Evolutionary conservation across 2,113 vertebrate species (phyloP).

Genomic region (Chaetodon auriga): DNA sequence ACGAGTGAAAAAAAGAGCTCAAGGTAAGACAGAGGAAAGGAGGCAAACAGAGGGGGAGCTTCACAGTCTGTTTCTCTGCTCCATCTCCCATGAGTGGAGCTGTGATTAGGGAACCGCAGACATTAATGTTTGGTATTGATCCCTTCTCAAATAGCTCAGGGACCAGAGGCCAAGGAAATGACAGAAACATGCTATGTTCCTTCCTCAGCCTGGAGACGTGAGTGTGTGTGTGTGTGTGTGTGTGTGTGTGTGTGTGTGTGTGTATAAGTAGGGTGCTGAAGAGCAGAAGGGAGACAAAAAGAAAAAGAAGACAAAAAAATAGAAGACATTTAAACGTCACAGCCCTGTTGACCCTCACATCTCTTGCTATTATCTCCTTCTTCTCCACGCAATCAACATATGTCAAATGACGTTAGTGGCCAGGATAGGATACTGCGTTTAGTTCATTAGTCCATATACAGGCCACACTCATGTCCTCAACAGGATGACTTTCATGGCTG

Average conservation of each 20-base stretch:
- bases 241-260: neutral
- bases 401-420: constrained; percentile 31
- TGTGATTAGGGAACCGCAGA: constrained; percentile 77
- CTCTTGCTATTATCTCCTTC: neutral
- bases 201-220: constrained; percentile 49
- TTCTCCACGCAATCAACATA: constrained; percentile 46
- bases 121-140: constrained; percentile 76
- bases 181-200: constrained; percentile 60
- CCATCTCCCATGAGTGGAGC: constrained; percentile 67
- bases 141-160: constrained; percentile 61
- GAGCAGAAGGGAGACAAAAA: neutral
- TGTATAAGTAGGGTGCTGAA: neutral
- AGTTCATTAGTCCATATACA: neutral
- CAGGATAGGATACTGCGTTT: constrained; percentile 3
- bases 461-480: constrained; percentile 7
- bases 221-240: neutral
- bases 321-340: neutral
- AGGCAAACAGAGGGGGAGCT: constrained; percentile 10
- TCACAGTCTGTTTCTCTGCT: constrained; percentile 54
- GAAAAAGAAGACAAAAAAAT: neutral
- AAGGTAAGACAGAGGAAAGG: neutral
- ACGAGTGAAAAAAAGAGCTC: constrained; percentile 9
- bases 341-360: neutral
- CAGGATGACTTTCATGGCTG: constrained; percentile 17
- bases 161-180: constrained; percentile 67